phyloP scores from a whole-genome alignment of 2,113 vertebrate species.

The Clarias macrocephalus region DNA sequence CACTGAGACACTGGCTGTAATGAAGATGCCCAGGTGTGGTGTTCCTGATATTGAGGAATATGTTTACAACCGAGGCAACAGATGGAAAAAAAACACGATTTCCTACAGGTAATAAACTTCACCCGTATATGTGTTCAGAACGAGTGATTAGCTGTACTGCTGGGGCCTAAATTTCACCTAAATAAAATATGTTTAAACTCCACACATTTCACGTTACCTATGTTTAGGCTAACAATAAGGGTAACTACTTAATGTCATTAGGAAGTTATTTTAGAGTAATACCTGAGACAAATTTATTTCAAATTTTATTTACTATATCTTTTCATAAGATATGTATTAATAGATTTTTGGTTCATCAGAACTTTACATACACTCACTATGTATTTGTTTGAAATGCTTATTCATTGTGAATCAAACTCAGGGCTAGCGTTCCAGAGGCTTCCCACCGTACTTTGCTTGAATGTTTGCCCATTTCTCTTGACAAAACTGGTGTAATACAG shows the following conservation, averaged over 20 bases:
- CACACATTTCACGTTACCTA: not conserved
- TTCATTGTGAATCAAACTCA: not conserved
- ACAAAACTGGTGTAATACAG: not conserved
- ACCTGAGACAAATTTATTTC: not conserved
- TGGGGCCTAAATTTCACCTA: not conserved
- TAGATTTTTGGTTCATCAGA: not conserved
- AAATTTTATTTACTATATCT: not conserved
- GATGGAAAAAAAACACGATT: conserved; percentile 72
- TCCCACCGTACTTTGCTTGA: not conserved
- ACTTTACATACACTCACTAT: not conserved
- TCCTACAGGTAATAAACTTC: conserved; percentile 66
- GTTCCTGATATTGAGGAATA: conserved; percentile 74
- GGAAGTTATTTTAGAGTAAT: not conserved
- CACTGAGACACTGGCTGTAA: conserved; percentile 65
- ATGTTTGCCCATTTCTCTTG: not conserved
- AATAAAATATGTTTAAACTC: not conserved
- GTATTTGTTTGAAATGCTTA: not conserved
- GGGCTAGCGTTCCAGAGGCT: not conserved
- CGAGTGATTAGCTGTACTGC: not conserved
- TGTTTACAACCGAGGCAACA: conserved; percentile 57
- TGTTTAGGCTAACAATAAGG: not conserved
- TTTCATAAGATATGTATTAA: too few species aligned
- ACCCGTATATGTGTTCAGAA: not conserved
- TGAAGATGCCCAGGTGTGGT: conserved; percentile 72
- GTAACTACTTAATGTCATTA: not conserved